Evolutionary conservation across 37 sponge, comb jelly and placozoan genomes (phyloP).

Genomic region (Aplysina aerophoba): DNA sequence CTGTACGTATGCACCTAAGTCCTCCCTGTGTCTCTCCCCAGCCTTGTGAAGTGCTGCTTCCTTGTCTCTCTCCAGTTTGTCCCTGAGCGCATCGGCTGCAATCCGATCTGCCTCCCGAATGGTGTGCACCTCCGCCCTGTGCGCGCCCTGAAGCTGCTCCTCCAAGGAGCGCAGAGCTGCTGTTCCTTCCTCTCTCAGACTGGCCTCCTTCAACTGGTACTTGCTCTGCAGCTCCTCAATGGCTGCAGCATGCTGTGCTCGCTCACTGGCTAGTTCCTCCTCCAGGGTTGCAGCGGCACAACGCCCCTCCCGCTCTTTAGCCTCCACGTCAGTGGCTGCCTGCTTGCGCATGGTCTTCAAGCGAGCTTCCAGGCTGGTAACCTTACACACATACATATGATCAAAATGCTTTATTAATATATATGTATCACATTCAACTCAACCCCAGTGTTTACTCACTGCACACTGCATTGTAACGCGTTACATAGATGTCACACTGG

Average conservation of each 20-base stretch:
- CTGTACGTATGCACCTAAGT: constrained; percentile 21
- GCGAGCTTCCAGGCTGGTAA: too few relatives aligned
- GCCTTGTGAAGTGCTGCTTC: constrained; percentile 3
- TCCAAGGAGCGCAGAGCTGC: constrained; percentile 3
- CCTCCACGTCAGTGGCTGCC: too few relatives aligned
- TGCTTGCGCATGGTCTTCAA: too few relatives aligned
- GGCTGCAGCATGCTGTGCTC: background rate
- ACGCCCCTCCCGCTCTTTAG: too few relatives aligned
- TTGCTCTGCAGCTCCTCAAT: background rate
- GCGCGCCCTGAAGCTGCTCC: constrained; percentile 29
- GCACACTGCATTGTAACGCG: too few relatives aligned
- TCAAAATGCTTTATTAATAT: too few relatives aligned
- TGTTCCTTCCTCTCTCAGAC: background rate
- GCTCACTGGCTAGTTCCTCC: background rate
- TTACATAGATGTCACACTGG: too few relatives aligned
- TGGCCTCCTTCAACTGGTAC: background rate
- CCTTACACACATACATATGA: too few relatives aligned
- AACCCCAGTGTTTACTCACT: too few relatives aligned
- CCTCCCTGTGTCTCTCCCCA: constrained; percentile 22
- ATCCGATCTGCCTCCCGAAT: constrained; percentile 67
- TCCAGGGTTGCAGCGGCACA: background rate
- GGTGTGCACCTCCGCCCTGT: constrained; percentile 37
- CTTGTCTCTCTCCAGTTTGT: constrained; percentile 48
- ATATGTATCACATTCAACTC: too few relatives aligned
- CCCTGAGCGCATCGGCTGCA: constrained; percentile 56